Base-by-base conservation (phyloP, 64 coral and sea anemone species). In the Pocillopora damicornis region DNA sequence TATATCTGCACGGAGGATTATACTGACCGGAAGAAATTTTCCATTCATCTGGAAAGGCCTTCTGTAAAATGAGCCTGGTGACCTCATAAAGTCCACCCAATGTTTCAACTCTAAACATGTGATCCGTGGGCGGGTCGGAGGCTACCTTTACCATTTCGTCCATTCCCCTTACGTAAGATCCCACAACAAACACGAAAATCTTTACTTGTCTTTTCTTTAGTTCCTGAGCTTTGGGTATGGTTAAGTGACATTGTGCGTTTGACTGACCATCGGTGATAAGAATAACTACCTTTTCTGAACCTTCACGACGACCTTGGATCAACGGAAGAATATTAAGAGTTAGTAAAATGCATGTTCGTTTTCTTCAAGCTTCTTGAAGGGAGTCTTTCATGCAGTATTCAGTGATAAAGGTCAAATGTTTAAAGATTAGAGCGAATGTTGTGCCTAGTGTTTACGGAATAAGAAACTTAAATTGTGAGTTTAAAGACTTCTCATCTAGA, bases 261-360 rank as follows among this genome's bases (percentile, higher is more conserved):
- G 86, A 87, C 37, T 75, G 69, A 25, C 86, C 86, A 76, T 87
- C 72, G 11, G 86, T 87, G 58, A 87, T 73, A 36, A 87, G 86
- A 14, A 87, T 6, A 3, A 87, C 72, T 58, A 75, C 51, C 35
- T 60, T 83, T 9, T 1, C 2, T 17, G 77, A 7, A 22, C 17
- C 20, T 4, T n/a, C 8, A 23, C 77, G 77, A 10, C 56, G 9
- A 79, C 77, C 77, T 79, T 11, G 2, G 17, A 57, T n/a, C 5
- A 58, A 37, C 16, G 12, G 60, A 60, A 22, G 22, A 67, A 67
- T 20, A 1, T 67, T 67, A 18, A 67, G 42, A 45, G 42, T 45
- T 45, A 45, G 42, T 45, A 45, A 45, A n/a, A n/a, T n/a, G n/a
- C n/a, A n/a, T n/a, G n/a, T n/a, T n/a, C n/a, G n/a, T n/a, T n/a